Conservation (phyloP, 2,797 vertebrate species). For the Melanotaenia nigrans region DNA sequence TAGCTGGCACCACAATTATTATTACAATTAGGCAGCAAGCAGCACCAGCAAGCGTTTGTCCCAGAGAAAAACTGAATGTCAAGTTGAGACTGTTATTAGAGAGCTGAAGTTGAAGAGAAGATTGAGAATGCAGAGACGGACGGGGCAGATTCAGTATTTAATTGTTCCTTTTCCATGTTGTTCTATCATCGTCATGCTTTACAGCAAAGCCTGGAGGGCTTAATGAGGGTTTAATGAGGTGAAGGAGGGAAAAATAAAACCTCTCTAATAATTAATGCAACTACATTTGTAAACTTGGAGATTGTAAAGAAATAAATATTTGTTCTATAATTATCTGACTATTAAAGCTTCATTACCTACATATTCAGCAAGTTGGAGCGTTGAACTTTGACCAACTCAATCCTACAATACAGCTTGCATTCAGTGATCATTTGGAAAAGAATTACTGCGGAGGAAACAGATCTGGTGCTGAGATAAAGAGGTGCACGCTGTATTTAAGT, state of each 20-base stretch:
- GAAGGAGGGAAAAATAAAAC: constrained; percentile 9
- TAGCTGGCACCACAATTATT: constrained; percentile 77
- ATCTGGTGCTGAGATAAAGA: constrained; percentile 37
- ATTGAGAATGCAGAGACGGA: constrained; percentile 27
- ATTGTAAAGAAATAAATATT: background rate
- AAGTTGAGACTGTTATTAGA: constrained; percentile 63
- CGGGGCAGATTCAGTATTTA: constrained; percentile 20
- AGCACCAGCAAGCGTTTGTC: constrained; percentile 59
- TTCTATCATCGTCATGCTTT: constrained; percentile 9
- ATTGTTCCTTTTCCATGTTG: constrained; percentile 39
- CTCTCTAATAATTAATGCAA: background rate
- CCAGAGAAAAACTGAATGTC: constrained; percentile 64
- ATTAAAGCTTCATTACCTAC: background rate
- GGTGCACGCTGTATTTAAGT: constrained; percentile 29
- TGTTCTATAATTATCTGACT: constrained; percentile 8
- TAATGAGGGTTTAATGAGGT: constrained; percentile 36
- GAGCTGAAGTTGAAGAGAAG: constrained; percentile 56
- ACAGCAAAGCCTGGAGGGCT: constrained; percentile 16
- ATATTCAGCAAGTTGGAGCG: background rate
- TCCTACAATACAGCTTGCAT: constrained; percentile 3
- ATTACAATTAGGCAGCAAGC: constrained; percentile 76
- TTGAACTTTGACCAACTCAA: constrained; percentile 23
- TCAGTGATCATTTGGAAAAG: constrained; percentile 4
- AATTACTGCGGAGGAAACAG: constrained; percentile 23
- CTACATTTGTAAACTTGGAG: constrained; percentile 13